A percentile compares a stretch with the other conserved stretches of the same genome.
These are phyloP conservation scores for Charaxes varanes DNA, from an alignment of 1,140 invertebrate species.

Conservation along the genomic window DNA sequence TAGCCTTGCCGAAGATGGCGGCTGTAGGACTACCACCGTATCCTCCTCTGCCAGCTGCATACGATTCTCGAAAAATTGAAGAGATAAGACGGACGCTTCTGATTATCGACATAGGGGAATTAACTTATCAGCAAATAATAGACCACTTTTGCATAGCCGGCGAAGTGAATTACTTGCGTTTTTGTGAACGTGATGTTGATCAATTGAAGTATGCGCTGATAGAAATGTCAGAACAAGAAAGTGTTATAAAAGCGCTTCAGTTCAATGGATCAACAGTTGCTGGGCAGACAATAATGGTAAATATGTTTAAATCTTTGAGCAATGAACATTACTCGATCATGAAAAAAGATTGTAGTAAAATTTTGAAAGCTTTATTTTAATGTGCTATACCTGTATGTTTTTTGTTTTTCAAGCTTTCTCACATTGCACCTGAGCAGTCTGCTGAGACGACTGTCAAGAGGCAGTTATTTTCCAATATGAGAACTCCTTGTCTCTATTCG, in stretches of 20 bases:
- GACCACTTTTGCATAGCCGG: slow-evolving; percentile 90
- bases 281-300: slow-evolving; percentile 72
- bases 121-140: slow-evolving; percentile 84
- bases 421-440: neutral
- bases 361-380: too few relatives aligned
- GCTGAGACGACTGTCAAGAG: neutral
- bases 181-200: slow-evolving; percentile 89
- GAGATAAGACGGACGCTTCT: slow-evolving; percentile 85
- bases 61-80: slow-evolving; percentile 94
- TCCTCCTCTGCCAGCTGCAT: slow-evolving; percentile 92
- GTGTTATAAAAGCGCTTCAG: slow-evolving; percentile 90
- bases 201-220: slow-evolving; percentile 88
- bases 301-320: neutral
- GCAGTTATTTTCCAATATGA: too few relatives aligned
- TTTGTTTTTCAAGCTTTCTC: slow-evolving; percentile 3
- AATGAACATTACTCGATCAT: neutral
- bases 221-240: slow-evolving; percentile 94
- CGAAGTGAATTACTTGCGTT: slow-evolving; percentile 96
- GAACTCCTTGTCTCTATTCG: too few relatives aligned
- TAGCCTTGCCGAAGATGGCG: slow-evolving; percentile 89
- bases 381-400: too few relatives aligned
- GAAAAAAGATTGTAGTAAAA: neutral
- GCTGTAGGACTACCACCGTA: slow-evolving; percentile 91
- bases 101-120: slow-evolving; percentile 39
- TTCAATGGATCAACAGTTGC: slow-evolving; percentile 86